Percentiles rank a stretch among this genome's conserved stretches.
Conservation (phyloP, 2,888 invertebrate species). For the Punctoribates punctum region DNA sequence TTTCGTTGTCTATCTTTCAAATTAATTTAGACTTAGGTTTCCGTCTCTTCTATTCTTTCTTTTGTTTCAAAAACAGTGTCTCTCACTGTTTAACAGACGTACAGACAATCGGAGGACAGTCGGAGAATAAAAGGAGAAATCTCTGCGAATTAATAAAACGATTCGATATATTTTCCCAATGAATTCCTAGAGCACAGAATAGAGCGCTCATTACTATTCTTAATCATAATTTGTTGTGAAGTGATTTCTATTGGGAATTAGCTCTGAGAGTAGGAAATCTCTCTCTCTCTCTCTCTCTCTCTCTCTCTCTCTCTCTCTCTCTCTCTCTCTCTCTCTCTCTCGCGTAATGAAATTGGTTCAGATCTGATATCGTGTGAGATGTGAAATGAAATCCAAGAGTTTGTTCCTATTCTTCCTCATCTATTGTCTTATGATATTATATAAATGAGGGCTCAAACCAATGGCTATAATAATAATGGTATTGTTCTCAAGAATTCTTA, state of each 20-base stretch:
- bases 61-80: neutral
- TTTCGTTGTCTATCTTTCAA: neutral
- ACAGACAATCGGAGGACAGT: neutral
- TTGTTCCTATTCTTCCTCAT: no score
- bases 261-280: neutral
- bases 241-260: conserved; percentile 27
- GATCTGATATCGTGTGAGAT: neutral
- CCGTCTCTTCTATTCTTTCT: neutral
- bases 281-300: no score
- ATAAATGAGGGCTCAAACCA: conserved; percentile 10
- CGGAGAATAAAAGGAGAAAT: neutral
- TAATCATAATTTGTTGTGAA: conserved; percentile 26
- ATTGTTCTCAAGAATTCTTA: neutral
- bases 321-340: no score
- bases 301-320: no score
- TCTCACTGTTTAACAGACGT: neutral
- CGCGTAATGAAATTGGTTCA: neutral
- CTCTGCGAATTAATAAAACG: neutral
- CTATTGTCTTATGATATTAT: neutral
- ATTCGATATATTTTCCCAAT: neutral
- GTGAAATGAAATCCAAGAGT: neutral
- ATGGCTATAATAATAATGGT: neutral
- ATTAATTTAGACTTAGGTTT: conserved; percentile 24
- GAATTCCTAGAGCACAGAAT: neutral
- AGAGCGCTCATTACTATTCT: conserved; percentile 18